Evolutionary conservation across 1,140 invertebrate genomes (phyloP).

Genomic region (Telenomus remus): DNA sequence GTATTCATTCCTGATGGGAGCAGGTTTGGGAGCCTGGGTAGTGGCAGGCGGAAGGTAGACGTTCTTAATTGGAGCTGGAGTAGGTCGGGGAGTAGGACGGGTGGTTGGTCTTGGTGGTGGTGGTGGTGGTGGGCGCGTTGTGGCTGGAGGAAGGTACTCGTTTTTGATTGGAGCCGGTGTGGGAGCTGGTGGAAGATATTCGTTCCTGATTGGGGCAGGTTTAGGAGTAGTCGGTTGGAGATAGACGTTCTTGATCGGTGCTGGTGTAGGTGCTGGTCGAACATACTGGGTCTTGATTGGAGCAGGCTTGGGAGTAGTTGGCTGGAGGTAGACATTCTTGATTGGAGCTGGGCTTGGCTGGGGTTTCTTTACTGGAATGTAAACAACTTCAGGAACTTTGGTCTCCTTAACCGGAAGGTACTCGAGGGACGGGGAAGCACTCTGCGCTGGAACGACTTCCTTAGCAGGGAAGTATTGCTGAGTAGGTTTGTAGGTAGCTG

Average conservation of each 20-base stretch:
- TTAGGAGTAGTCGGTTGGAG: too few species aligned
- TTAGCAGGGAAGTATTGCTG: conserved; percentile 5
- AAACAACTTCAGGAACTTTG: conserved; percentile 5
- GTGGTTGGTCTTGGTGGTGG: too few species aligned
- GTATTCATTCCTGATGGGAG: too few species aligned
- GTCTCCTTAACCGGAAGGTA: conserved; percentile 13
- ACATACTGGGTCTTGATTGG: neutral
- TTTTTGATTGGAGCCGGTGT: too few species aligned
- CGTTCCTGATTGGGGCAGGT: neutral
- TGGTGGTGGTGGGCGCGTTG: too few species aligned
- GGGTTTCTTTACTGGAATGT: conserved; percentile 17
- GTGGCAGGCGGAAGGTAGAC: too few species aligned
- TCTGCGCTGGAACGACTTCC: conserved; percentile 7
- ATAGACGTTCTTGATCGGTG: too few species aligned
- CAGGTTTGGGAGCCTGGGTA: too few species aligned
- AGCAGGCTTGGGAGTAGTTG: neutral
- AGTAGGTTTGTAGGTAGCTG: neutral
- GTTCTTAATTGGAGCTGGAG: too few species aligned
- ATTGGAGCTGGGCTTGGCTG: conserved; percentile 8
- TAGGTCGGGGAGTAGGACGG: too few species aligned
- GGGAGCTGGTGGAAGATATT: neutral
- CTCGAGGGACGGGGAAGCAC: neutral
- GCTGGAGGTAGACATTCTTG: conserved; percentile 14
- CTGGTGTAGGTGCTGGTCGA: neutral
- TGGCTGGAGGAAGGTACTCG: too few species aligned